Conservation (phyloP, 2,797 vertebrate genomes). For the Tiaroga cobitis region DNA sequence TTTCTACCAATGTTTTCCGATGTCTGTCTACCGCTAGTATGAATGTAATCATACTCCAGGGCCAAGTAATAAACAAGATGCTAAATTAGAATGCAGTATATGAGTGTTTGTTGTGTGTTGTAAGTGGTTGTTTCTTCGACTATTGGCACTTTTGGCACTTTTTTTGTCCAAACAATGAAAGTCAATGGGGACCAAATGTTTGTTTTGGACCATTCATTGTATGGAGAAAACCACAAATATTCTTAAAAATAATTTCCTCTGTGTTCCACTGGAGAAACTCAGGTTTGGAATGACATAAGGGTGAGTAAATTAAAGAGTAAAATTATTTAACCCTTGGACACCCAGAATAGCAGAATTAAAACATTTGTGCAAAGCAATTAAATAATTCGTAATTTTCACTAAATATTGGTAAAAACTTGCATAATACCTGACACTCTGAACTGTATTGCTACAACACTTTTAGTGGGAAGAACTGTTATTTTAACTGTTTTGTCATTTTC, state of each 20-base stretch:
- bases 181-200: not conserved
- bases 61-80: slow-evolving; percentile 19
- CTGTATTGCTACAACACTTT: not conserved
- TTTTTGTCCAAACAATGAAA: no score
- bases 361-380: not conserved
- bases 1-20: not conserved
- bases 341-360: not conserved
- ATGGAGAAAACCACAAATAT: not conserved
- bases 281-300: no score
- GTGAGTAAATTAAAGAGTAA: no score
- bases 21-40: slow-evolving; percentile 12
- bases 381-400: not conserved
- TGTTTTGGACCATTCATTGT: not conserved
- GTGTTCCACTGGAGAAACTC: no score
- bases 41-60: slow-evolving; percentile 14
- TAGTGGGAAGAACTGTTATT: no score
- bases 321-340: not conserved
- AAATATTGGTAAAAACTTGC: not conserved
- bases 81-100: not conserved
- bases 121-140: not conserved
- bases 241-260: not conserved
- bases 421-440: not conserved
- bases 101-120: not conserved
- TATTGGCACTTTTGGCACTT: not conserved
- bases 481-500: no score